Evolutionary conservation across 2,797 vertebrate species (phyloP), one percentile per base, ranked within the genome.

Genomic region (Girardinus metallicus): DNA sequence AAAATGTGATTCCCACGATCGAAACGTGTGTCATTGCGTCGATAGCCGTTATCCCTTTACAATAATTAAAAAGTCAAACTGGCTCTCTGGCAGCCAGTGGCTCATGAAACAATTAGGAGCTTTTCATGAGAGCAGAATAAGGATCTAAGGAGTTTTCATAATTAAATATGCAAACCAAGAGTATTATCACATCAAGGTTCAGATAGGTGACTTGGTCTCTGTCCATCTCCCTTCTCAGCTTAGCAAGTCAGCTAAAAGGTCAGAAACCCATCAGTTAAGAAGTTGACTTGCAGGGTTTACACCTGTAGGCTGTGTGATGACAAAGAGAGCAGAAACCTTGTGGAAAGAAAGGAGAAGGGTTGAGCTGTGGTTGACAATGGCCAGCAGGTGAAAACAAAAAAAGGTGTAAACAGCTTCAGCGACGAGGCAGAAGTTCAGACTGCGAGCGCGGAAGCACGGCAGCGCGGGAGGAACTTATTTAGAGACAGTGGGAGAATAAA

Each of bases 301-400:
- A 73, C 46, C 8, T 36, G 55, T 82, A 66, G 73, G 41, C 49
- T 53, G 7, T 31, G 60, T 43, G 29, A n/a, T 11, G 60, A 57
- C 76, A 23, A 49, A 49, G 68, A 31, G n/a, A 31, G 18, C n/a
- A 66, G 46, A 53, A 9, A 18, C 68, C 51, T 55, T 73, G 7
- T 0, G 12, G 57, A 46, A 1, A 36, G n/a, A 1, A 43, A 51
- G 12, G 16, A 51, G 31, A 7, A 29, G 21, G 39, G 64, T 0
- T 12, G 51, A 36, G 31, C 72, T 82, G 49, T 41, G 51, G 80
- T 57, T 23, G 39, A 66, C 21, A 31, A 57, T 43, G 36, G 74
- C 43, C 43, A 21, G 44, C 49, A 80, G 84, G 70, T 88, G 57
- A 0, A 26, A 74, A 41, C 68, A 49, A 80, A 80, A 80, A 26